Base-by-base conservation (phyloP, 2,113 vertebrate species). In the Macheiramphus alcinus region DNA sequence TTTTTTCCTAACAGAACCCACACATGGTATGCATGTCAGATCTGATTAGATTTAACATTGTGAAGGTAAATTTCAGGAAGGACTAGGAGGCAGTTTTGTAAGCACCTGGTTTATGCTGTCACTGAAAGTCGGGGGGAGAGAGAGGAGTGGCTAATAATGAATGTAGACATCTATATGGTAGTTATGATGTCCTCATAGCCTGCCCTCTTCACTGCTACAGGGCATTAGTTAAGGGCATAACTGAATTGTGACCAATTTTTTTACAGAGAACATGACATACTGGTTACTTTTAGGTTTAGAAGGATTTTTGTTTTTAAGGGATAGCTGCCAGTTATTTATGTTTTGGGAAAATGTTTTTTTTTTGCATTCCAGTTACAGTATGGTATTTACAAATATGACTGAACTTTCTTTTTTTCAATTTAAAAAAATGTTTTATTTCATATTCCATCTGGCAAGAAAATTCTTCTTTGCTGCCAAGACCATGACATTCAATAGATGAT, bases 21-120 rank as follows among this genome's bases (percentile, higher is more conserved):
- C 61, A 61, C 23, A n/a, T 7, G 13, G 32, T 84, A 70, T 74
- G 53, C 29, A 32, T 80, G 80, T 94, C 84, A 90, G 70, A 82
- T 92, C 87, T 78, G 45, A 52, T 97, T 95, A 96, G 89, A 73
- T 86, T 36, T 96, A 90, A 72, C 43, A 42, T 42, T 65, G 71
- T 87, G 91, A 89, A 93, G 91, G 90, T 75, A 82, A 89, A 94
- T 87, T 93, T 86, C 47, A 90, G 58, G 72, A 93, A 83, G 88
- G 86, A 95, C 67, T 45, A 82, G 81, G 92, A 87, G 66, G 75
- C 75, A 86, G 61, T 91, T 97, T 66, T 67, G 2, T 68, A 25
- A 73, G 75, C 80, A 95, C 95, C 87, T 94, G 82, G 66, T 50
- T 89, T 81, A n/a, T 79, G 80, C 79, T 95, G 48, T 90, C 47